These are phyloP conservation scores for Callipepla californica DNA, from an alignment of 2,113 vertebrate genomes.

Conservation along the genomic window DNA sequence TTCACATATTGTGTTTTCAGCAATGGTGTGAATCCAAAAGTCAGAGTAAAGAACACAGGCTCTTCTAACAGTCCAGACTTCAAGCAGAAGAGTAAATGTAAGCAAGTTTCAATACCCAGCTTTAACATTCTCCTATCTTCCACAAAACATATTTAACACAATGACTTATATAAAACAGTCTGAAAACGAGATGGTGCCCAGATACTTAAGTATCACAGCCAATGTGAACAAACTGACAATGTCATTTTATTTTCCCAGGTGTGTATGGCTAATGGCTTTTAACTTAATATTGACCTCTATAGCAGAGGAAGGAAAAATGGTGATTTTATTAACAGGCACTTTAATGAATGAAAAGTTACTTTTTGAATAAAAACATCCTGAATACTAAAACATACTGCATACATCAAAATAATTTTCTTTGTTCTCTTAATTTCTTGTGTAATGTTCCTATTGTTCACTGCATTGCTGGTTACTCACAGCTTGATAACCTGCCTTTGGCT, in stretches of 20 bases:
- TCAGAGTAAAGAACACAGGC: not conserved
- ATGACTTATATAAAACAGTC: not conserved
- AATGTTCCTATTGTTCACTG: not conserved
- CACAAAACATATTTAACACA: not conserved
- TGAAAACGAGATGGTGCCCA: not conserved
- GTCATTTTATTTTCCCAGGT: not conserved
- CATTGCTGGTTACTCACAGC: not conserved
- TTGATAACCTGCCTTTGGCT: not conserved
- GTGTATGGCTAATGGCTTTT: not conserved
- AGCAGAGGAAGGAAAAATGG: not conserved
- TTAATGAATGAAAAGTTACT: not conserved
- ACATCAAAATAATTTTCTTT: not conserved
- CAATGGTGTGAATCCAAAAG: not conserved
- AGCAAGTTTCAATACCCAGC: not conserved
- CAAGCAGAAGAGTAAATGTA: not conserved
- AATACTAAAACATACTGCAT: not conserved
- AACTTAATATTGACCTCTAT: not conserved
- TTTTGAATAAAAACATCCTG: not conserved
- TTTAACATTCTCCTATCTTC: not conserved
- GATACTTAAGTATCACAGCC: not conserved
- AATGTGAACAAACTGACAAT: not conserved
- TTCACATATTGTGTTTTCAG: not conserved
- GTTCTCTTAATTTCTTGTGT: not conserved
- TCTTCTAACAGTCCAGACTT: not conserved
- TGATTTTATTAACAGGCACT: conserved; percentile 11